Evolutionary conservation across 2,797 vertebrate species (phyloP), one percentile per base, ranked within the genome.

Genomic region (Netta rufina): DNA sequence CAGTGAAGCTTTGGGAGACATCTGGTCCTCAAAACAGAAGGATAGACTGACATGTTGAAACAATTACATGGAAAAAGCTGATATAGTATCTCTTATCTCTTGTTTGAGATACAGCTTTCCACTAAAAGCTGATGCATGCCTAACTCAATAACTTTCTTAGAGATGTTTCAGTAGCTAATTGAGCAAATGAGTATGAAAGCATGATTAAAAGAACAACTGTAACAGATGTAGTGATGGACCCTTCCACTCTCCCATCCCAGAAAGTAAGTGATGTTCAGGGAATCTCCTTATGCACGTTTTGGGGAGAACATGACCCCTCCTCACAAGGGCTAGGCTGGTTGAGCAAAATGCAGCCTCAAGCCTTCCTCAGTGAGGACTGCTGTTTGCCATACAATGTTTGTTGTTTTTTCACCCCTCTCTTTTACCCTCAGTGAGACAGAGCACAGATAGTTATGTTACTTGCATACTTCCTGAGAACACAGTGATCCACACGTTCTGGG

Each of bases 381-480:
- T 45, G 19, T 78, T 83, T 76, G 19, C 90, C 87, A n/a, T 92
- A 83, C 61, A 18, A 39, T 72, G 56, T 3, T 38, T 51, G 22
- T 49, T 14, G 24, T 25, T 87, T 39, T 64, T 82, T 57, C 75
- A 85, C 74, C 36, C 65, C 8, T 84, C 32, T 77, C 65, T 91
- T 87, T 77, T 65, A 61, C 66, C 38, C n/a, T 89, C 57, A 33
- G 57, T 91, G 89, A 91, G 70, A 86, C 41, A 64, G 71, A 72
- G 24, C 21, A 91, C 69, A 94, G 89, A 92, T 83, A 80, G 82
- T 84, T 73, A 11, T 74, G 89, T 67, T 95, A 95, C 88, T 72
- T 79, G 75, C 45, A 25, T 60, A 93, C 76, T 97, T 97, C 97
- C 97, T 97, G 97, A 95, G 96, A 95, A 93, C 93, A 69, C 19